Conservation (phyloP, 2,888 invertebrate genomes). For the Ctena decussata region DNA sequence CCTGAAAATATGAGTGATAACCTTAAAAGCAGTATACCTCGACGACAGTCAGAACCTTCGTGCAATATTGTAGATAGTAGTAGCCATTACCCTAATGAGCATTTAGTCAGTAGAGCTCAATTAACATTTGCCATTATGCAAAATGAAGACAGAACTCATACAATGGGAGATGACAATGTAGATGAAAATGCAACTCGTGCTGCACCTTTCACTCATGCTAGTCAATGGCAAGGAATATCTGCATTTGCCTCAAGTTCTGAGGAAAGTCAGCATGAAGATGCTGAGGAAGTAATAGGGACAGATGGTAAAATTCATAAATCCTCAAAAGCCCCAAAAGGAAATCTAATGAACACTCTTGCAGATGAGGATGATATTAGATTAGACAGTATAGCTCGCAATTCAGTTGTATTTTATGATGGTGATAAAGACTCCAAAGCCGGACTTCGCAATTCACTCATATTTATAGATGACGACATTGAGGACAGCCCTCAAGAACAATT, state of each 20-base stretch:
- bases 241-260: constrained; percentile 98
- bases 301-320: constrained; percentile 74
- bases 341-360: constrained; percentile 75
- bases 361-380: constrained; percentile 80
- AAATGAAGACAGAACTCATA: constrained; percentile 82
- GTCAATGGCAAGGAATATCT: constrained; percentile 95
- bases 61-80: constrained; percentile 71
- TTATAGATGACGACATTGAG: constrained; percentile 79
- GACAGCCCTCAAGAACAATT: constrained; percentile 67
- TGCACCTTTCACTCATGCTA: constrained; percentile 93
- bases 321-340: constrained; percentile 63
- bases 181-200: constrained; percentile 86
- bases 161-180: constrained; percentile 79
- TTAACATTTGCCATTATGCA: constrained; percentile 81
- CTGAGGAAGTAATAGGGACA: constrained; percentile 70
- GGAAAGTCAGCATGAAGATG: constrained; percentile 79
- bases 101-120: constrained; percentile 76
- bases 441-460: constrained; percentile 77
- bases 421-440: constrained; percentile 74
- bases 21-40: constrained; percentile 40
- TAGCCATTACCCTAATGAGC: constrained; percentile 57
- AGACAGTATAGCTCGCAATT: constrained; percentile 80
- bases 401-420: constrained; percentile 72
- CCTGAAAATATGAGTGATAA: constrained; percentile 66
- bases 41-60: constrained; percentile 66